A percentile compares a stretch with the other conserved stretches of the same genome.
phyloP scores from a whole-genome alignment of 2,797 vertebrate species.

The Manis javanica region DNA sequence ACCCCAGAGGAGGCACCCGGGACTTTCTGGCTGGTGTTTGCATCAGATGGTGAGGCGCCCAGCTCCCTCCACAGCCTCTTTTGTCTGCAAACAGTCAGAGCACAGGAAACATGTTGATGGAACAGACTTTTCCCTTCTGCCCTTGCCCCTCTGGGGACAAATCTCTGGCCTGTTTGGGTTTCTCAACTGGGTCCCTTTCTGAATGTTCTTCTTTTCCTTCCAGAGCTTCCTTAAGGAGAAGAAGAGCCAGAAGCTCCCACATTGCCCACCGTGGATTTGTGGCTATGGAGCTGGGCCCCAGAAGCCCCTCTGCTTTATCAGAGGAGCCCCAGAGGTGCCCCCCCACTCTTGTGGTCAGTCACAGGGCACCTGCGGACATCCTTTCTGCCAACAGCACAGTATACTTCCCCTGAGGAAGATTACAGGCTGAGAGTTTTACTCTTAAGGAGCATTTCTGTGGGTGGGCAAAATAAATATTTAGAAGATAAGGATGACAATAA shows the following conservation, averaged over 20 bases:
- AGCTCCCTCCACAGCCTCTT: rapidly evolving
- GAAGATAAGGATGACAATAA: not conserved
- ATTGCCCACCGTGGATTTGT: rapidly evolving
- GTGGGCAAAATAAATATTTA: not conserved
- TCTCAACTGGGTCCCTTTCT: not conserved
- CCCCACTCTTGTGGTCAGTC: rapidly evolving
- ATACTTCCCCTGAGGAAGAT: not conserved
- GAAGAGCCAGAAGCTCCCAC: not conserved
- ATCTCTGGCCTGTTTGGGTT: rapidly evolving
- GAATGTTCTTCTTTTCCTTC: not conserved
- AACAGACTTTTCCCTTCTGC: not conserved
- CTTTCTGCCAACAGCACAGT: not conserved
- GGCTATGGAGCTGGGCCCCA: rapidly evolving
- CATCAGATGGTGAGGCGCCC: rapidly evolving
- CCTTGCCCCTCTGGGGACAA: no score
- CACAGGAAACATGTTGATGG: rapidly evolving
- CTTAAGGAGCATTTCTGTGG: rapidly evolving
- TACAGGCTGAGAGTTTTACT: not conserved
- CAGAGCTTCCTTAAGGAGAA: not conserved
- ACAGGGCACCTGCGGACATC: not conserved
- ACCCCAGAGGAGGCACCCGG: rapidly evolving
- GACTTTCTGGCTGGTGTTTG: not conserved
- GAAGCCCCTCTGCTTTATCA: not conserved
- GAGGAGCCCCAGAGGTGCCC: rapidly evolving
- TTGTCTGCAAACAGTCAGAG: not conserved